A percentile compares a stretch with the other conserved stretches of the same genome.
Conservation (phyloP, 1,140 invertebrate species). For the Conopomorpha cramerella region DNA sequence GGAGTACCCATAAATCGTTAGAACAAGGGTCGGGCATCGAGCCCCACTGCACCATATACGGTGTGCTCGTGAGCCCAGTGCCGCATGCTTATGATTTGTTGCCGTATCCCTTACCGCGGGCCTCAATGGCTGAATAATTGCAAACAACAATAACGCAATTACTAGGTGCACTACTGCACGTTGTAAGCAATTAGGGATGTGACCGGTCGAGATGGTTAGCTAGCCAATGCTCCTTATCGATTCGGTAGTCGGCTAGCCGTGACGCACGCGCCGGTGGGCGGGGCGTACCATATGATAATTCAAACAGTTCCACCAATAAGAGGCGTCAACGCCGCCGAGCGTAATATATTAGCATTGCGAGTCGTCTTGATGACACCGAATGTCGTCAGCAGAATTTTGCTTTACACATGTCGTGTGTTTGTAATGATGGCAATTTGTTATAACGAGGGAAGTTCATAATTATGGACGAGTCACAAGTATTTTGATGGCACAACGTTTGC, state of each 20-base stretch:
- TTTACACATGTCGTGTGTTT: too few relatives aligned
- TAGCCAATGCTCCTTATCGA: too few relatives aligned
- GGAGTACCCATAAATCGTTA: conserved; percentile 42
- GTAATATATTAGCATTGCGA: conserved; percentile 60
- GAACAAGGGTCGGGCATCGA: conserved; percentile 34
- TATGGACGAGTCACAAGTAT: too few relatives aligned
- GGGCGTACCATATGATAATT: conserved; percentile 48
- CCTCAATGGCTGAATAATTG: conserved; percentile 4
- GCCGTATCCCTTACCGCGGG: conserved; percentile 9
- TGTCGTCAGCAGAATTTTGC: too few relatives aligned
- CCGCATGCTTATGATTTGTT: conserved; percentile 47
- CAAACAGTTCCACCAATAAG: conserved; percentile 47
- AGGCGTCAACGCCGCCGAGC: conserved; percentile 35
- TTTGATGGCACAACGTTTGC: too few relatives aligned
- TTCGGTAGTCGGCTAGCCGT: too few relatives aligned
- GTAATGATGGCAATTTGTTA: too few relatives aligned
- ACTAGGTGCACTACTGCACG: conserved; percentile 7
- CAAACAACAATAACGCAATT: conserved; percentile 6
- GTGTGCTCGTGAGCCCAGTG: conserved; percentile 32
- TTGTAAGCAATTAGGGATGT: too few relatives aligned
- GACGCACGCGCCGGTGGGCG: conserved; percentile 37
- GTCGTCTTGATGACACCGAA: too few relatives aligned
- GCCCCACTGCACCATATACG: conserved; percentile 37
- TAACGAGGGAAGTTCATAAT: too few relatives aligned
- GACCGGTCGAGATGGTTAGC: too few relatives aligned